Conservation (phyloP, 53 echinoderm and acorn worm genomes). For the Echinometra lucunter region DNA sequence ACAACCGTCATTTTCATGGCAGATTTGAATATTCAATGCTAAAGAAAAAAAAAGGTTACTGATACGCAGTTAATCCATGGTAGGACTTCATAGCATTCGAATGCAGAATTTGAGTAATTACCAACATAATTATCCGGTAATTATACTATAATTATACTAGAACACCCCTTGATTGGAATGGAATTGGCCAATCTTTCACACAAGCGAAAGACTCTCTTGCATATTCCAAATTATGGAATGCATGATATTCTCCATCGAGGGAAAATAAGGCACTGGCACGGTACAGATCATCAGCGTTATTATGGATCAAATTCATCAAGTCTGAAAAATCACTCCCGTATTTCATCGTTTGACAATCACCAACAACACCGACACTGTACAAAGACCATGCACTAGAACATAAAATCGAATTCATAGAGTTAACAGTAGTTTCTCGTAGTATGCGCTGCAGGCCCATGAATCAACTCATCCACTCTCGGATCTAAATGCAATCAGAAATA, state of each 20-base stretch:
- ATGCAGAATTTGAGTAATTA: neutral
- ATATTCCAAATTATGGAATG: slow-evolving; percentile 25
- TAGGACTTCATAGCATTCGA: neutral
- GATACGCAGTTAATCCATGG: neutral
- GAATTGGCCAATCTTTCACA: slow-evolving; percentile 21
- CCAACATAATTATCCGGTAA: neutral
- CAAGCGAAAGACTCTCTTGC: neutral
- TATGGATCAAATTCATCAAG: slow-evolving; percentile 40
- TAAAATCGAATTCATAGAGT: neutral
- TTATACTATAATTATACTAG: neutral
- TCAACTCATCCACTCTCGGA: neutral
- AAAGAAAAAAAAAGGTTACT: neutral
- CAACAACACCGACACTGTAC: slow-evolving; percentile 1
- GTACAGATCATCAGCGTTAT: slow-evolving; percentile 20
- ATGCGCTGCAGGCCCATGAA: neutral
- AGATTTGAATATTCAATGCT: neutral
- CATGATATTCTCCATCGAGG: neutral
- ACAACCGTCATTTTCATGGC: slow-evolving; percentile 51
- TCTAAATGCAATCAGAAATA: slow-evolving; percentile 30
- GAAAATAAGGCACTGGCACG: slow-evolving; percentile 39
- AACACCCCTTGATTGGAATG: neutral
- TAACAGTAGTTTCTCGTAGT: neutral
- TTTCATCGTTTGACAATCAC: slow-evolving; percentile 46
- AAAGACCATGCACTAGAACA: slow-evolving; percentile 4
- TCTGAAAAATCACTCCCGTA: neutral